Base-by-base conservation (phyloP, 1,140 invertebrate species). In the Mesaphorura yosii region DNA sequence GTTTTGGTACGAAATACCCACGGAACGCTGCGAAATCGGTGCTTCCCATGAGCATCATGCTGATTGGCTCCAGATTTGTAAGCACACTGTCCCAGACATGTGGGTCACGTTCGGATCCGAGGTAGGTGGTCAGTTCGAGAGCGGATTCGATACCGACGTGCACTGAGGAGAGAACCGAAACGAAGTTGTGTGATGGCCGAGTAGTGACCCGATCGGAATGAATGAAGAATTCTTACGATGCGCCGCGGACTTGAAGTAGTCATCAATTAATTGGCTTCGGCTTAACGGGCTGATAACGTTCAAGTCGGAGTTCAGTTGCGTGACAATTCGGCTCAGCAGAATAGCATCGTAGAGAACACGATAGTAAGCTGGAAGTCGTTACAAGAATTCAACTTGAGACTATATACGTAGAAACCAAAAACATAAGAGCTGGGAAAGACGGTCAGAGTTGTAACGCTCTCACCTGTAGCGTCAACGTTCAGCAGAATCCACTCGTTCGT, bases 261-360 rank as follows among this genome's bases (percentile, higher is more conserved):
- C 58, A 44, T 55, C 58, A 5, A 55, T 10, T 14, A 60, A 27
- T 38, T 60, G 53, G 44, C 53, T 56, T 37, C 54, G 50, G 15
- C 48, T 53, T 0, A 42, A 17, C 3, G 44, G 22, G 28, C 34
- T 42, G 46, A 60, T 60, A 14, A 45, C 39, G 17, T n/a, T 22
- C 38, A 47, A 40, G 17, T 60, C 25, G 14, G 22, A 10, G 2
- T 45, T 19, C 15, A 60, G 39, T 28, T 60, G 53, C 3, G 38
- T 2, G 10, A 38, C 19, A 14, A 60, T 52, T 1, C 49, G 31
- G 17, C 27, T 38, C 12, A 49, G 39, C 27, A 60, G n/a, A 0
- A 15, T 29, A 10, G 72, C 63, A 56, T 90, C 86, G 63, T 89
- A 89, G 65, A 88, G 87, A 0, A 88, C 80, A 34, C 84, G 75